Evolutionary conservation across 2,888 invertebrate species (phyloP).

Genomic region (Mimachlamys varia): DNA sequence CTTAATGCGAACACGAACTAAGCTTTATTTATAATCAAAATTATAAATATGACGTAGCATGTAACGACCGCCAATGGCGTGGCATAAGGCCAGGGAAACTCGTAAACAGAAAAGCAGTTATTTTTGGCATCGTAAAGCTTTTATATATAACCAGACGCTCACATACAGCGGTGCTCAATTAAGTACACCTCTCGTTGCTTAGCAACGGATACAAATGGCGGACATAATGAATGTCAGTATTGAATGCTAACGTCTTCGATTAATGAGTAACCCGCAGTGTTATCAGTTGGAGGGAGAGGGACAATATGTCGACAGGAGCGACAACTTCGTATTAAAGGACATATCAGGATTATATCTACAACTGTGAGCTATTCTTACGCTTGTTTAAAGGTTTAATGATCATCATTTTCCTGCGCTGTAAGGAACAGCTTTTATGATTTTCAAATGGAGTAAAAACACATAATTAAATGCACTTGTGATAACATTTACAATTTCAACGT

Average conservation of each 20-base stretch:
- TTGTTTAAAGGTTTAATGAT: background rate
- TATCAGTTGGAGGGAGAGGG: background rate
- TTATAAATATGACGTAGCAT: background rate
- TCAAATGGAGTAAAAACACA: background rate
- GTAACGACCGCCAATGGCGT: background rate
- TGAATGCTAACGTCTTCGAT: slow-evolving; percentile 1
- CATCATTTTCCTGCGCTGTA: background rate
- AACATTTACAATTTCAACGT: background rate
- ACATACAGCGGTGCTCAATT: background rate
- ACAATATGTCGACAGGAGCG: background rate
- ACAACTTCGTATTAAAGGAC: background rate
- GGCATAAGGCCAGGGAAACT: background rate
- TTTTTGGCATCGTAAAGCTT: background rate
- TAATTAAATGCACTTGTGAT: background rate
- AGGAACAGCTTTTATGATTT: background rate
- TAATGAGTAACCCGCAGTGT: background rate
- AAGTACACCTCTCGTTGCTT: background rate
- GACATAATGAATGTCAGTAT: background rate
- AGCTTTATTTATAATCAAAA: background rate
- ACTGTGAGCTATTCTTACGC: background rate
- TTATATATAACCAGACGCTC: background rate
- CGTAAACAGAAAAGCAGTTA: background rate
- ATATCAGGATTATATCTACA: background rate
- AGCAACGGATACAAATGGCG: slow-evolving; percentile 23
- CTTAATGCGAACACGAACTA: background rate